Percentiles rank a stretch among this genome's conserved stretches.
phyloP scores from a whole-genome alignment of 2,113 vertebrate species.

The Calonectris borealis region DNA sequence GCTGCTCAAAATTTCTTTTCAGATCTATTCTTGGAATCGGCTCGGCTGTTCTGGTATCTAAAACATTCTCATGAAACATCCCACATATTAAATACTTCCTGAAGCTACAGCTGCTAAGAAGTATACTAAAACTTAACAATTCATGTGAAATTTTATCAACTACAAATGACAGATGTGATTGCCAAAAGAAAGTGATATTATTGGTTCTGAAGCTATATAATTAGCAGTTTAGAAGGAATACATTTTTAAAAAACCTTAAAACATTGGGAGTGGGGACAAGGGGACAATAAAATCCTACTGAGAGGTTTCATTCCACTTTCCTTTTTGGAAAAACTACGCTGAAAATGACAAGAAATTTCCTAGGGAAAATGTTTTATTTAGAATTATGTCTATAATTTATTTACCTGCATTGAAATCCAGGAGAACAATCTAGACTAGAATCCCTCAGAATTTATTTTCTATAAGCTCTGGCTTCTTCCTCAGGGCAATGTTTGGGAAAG shows the following conservation, averaged over 20 bases:
- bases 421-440: neutral
- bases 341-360: neutral
- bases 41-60: neutral
- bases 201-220: neutral
- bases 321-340: neutral
- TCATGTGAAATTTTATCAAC: neutral
- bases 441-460: neutral
- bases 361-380: neutral
- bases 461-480: neutral
- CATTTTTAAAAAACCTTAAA: neutral
- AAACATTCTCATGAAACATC: neutral
- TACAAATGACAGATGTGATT: neutral
- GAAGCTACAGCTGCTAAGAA: neutral
- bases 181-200: neutral
- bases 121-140: neutral
- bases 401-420: neutral
- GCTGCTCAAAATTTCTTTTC: neutral
- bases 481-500: neutral
- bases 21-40: neutral
- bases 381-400: neutral
- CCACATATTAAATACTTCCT: neutral
- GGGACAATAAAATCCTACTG: neutral
- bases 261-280: neutral
- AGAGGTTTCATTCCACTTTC: neutral
- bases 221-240: neutral